Evolutionary conservation across 1,140 invertebrate species (phyloP), one percentile per base, ranked within the genome.

Genomic region (Leptonema lineaticorne): DNA sequence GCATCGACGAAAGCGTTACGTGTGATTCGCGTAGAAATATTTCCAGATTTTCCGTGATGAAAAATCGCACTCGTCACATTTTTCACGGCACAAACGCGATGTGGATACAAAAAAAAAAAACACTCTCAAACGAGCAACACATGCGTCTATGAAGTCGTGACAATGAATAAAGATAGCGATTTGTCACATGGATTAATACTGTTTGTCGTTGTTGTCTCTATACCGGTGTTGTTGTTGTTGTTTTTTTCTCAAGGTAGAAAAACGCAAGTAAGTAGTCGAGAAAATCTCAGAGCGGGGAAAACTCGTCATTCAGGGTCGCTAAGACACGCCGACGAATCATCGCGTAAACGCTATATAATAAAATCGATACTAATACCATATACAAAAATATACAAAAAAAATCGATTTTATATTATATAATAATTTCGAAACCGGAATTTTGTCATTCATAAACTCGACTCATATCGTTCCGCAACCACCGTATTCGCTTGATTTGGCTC

Each of bases 161-260:
- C 62, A 64, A 41, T 50, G 62, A 64, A 64, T 48, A 41, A n/a
- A 28, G 58, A 26, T 58, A 9, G 56, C 26, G 56, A 58, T 58
- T 16, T 30, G 56, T 22, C 28, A 20, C 58, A 33, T 5, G 28
- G 37, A 41, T n/a, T n/a, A n/a, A n/a, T n/a, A n/a, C n/a, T n/a
- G n/a, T n/a, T n/a, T n/a, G n/a, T n/a, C n/a, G n/a, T n/a, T n/a
- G n/a, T n/a, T n/a, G n/a, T n/a, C n/a, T n/a, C n/a, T 16, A 45
- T 6, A 26, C 50, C 30, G 26, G 60, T 29, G 24, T 24, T 30
- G 1, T n/a, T n/a, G n/a, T n/a, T n/a, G n/a, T n/a, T n/a, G n/a
- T n/a, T n/a, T n/a, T n/a, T n/a, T n/a, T n/a, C 20, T 64, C 62
- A 64, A 64, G 62, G 62, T 26, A 24, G 62, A 50, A 64, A 64